Conservation (phyloP, 1,140 invertebrate species). For the Onthophagus taurus region DNA sequence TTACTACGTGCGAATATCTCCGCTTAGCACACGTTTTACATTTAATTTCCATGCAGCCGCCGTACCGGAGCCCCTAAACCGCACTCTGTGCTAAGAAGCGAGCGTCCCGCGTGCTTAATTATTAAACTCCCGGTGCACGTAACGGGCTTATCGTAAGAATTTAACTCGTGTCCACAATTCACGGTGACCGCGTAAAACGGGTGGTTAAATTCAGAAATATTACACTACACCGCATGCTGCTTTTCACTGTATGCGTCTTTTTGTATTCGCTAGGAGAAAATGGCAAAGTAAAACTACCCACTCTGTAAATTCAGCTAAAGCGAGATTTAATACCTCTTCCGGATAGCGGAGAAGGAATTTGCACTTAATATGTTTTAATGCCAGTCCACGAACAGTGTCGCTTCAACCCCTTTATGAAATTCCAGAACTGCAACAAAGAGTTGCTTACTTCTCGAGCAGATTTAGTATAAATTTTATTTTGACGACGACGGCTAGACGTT, state of each 20-base stretch:
- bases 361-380: too few species aligned
- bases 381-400: too few species aligned
- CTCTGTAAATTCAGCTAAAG: too few species aligned
- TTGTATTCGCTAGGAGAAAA: neutral
- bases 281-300: too few species aligned
- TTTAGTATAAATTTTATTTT: too few species aligned
- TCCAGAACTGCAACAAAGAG: too few species aligned
- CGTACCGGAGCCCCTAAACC: neutral
- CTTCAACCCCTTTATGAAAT: too few species aligned
- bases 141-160: constrained; percentile 12
- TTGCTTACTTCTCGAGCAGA: too few species aligned
- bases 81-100: neutral
- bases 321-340: too few species aligned
- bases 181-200: neutral
- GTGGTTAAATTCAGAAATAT: constrained; percentile 8
- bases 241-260: neutral
- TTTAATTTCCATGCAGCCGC: constrained; percentile 2
- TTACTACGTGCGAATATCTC: constrained; percentile 6
- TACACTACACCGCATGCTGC: neutral
- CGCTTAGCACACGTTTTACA: constrained; percentile 11
- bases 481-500: too few species aligned
- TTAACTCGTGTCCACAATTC: neutral
- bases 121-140: constrained; percentile 2
- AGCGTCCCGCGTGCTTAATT: constrained; percentile 1
- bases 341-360: too few species aligned